These are phyloP conservation scores for Atlantisia rogersi DNA, from an alignment of 2,113 vertebrate species.

Conservation along the genomic window DNA sequence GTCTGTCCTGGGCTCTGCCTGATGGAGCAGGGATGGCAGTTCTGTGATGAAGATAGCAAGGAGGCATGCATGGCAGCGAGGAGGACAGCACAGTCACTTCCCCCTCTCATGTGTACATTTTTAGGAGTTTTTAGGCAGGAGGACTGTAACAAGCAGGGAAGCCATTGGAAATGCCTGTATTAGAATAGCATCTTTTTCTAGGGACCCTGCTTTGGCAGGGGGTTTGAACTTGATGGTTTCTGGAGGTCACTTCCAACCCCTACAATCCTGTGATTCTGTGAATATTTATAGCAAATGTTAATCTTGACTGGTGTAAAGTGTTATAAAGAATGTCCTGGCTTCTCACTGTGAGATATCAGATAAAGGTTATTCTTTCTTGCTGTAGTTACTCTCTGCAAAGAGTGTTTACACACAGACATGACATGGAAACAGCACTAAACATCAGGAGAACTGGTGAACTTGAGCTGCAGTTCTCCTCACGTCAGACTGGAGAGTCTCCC, in stretches of 20 bases:
- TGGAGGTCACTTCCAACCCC: too few species aligned
- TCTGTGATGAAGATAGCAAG: background rate
- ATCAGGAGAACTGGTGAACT: background rate
- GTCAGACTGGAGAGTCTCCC: background rate
- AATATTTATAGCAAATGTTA: background rate
- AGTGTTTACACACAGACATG: rapidly evolving
- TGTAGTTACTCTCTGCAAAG: background rate
- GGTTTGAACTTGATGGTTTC: too few species aligned
- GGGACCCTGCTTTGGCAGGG: too few species aligned
- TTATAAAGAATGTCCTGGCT: background rate
- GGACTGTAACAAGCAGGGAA: background rate
- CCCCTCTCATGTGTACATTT: rapidly evolving
- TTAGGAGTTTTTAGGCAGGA: background rate
- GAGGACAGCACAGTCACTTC: rapidly evolving
- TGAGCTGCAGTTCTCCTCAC: background rate
- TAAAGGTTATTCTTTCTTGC: background rate
- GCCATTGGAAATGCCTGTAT: background rate
- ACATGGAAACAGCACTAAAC: background rate
- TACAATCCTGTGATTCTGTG: too few species aligned
- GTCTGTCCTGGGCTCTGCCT: background rate
- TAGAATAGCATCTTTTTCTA: background rate
- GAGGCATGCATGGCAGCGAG: rapidly evolving
- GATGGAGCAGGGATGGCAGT: background rate
- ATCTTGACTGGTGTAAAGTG: background rate
- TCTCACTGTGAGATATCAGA: background rate